Evolutionary conservation across 2,113 vertebrate genomes (phyloP).

Genomic region (Vireo altiloquus): DNA sequence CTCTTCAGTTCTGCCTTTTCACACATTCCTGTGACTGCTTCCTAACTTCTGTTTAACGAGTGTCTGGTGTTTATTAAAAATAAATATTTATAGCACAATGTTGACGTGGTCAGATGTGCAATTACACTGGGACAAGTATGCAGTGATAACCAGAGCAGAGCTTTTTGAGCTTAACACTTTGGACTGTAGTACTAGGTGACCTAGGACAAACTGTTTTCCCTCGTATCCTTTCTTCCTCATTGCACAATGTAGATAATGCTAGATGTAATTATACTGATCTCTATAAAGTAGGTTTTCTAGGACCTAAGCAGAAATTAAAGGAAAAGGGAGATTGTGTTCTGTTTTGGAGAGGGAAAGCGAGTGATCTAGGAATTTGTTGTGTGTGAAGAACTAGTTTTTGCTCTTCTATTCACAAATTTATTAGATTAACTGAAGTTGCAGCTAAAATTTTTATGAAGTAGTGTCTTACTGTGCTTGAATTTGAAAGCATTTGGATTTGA

Average conservation of each 20-base stretch:
- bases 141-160: background rate
- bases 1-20: background rate
- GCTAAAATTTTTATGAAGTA: background rate
- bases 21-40: background rate
- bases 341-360: background rate
- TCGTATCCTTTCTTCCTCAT: background rate
- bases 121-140: background rate
- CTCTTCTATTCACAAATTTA: background rate
- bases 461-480: background rate
- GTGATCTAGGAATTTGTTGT: background rate
- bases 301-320: background rate
- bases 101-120: background rate
- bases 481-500: background rate
- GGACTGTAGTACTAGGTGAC: background rate
- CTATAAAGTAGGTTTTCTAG: background rate
- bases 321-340: background rate
- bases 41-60: background rate
- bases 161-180: background rate
- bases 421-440: background rate
- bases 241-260: background rate
- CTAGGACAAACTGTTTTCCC: background rate
- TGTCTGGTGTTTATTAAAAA: background rate
- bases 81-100: background rate
- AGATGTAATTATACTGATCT: background rate
- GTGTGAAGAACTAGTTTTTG: background rate